phyloP scores from a whole-genome alignment of 2,888 invertebrate genomes.

The Hesperia comma region DNA sequence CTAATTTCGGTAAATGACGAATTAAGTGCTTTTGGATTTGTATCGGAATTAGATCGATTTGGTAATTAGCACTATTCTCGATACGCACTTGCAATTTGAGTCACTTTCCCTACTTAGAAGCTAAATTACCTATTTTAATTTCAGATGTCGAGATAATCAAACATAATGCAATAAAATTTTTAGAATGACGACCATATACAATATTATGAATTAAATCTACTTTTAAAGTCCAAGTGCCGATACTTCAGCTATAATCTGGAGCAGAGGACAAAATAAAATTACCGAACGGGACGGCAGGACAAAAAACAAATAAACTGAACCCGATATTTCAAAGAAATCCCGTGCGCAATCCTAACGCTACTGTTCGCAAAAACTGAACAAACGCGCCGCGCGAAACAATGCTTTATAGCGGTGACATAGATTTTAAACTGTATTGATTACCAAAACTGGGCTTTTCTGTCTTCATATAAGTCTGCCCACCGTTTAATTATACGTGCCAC shows the following conservation, averaged over 20 bases:
- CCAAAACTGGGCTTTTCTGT: slow-evolving; percentile 47
- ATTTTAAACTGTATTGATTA: slow-evolving; percentile 47
- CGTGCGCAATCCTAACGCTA: slow-evolving; percentile 60
- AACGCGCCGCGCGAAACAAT: slow-evolving; percentile 46
- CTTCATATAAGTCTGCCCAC: slow-evolving; percentile 65
- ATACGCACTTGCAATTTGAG: not conserved
- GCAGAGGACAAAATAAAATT: slow-evolving; percentile 49
- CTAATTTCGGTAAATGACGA: slow-evolving; percentile 46
- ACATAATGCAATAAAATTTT: too few species aligned
- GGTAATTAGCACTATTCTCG: slow-evolving; percentile 10
- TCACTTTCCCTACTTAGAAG: not conserved
- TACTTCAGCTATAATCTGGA: slow-evolving; percentile 16
- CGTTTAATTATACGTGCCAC: slow-evolving; percentile 76
- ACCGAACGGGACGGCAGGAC: slow-evolving; percentile 52
- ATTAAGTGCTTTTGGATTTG: slow-evolving; percentile 19
- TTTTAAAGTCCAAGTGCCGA: not conserved
- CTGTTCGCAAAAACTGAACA: slow-evolving; percentile 61
- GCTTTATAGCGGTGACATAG: slow-evolving; percentile 51
- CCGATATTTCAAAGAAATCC: slow-evolving; percentile 65
- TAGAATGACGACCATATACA: too few species aligned
- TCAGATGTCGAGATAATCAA: too few species aligned
- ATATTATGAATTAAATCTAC: not conserved
- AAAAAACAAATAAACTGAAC: slow-evolving; percentile 60
- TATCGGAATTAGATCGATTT: slow-evolving; percentile 16
- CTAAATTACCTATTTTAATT: not conserved